These are phyloP conservation scores for Cassiopea andromeda DNA, from an alignment of 30 jellyfish, hydroid and myxozoan species.

Conservation along the genomic window DNA sequence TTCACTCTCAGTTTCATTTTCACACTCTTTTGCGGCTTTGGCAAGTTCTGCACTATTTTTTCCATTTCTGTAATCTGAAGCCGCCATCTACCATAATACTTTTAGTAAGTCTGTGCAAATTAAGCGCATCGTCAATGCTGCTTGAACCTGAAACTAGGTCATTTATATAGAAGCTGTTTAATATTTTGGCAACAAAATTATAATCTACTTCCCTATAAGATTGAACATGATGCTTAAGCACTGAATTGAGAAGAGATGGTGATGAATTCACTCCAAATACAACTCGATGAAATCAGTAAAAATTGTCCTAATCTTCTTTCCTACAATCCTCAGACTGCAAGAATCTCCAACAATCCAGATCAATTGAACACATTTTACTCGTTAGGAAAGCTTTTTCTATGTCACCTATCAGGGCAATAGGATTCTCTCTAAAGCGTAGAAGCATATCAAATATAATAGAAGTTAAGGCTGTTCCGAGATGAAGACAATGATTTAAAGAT, in stretches of 20 bases:
- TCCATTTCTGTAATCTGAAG: neutral
- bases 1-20: constrained; percentile 1
- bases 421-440: too few species aligned
- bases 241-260: neutral
- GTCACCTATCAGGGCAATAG: neutral
- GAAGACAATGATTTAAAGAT: too few species aligned
- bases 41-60: neutral
- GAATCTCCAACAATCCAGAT: neutral
- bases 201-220: neutral
- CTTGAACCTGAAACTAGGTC: neutral
- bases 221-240: neutral
- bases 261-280: constrained; percentile 6
- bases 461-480: too few species aligned
- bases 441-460: too few species aligned
- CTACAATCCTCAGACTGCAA: neutral
- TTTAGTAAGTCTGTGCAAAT: neutral
- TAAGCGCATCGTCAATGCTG: neutral
- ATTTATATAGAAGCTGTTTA: neutral
- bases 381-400: neutral
- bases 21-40: neutral
- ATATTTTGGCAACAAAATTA: neutral
- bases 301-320: neutral
- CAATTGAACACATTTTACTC: neutral
- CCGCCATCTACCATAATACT: neutral
- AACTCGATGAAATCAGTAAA: neutral